These are phyloP conservation scores for Reinhardtius hippoglossoides DNA, from an alignment of 2,113 vertebrate genomes.

Conservation along the genomic window DNA sequence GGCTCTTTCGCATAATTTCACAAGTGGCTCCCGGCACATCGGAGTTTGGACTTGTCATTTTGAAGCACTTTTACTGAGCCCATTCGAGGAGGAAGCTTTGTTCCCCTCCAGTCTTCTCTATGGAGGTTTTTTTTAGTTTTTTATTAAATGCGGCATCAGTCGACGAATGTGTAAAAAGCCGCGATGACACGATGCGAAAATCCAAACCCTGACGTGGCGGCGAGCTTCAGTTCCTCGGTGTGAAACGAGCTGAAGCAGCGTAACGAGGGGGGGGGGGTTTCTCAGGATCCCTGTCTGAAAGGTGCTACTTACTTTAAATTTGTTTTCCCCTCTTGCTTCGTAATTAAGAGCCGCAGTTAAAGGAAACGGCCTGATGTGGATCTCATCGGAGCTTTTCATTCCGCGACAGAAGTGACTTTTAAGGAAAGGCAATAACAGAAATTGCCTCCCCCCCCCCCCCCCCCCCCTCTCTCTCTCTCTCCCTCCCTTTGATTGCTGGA, in stretches of 20 bases:
- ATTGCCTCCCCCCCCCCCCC: background rate
- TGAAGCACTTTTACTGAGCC: background rate
- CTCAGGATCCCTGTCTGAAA: background rate
- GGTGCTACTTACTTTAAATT: background rate
- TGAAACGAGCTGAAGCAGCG: no score
- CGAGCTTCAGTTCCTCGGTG: no score
- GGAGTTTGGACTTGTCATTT: background rate
- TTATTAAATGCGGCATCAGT: no score
- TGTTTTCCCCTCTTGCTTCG: slow-evolving; percentile 3
- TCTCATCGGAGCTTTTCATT: slow-evolving; percentile 16
- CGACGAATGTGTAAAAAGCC: no score
- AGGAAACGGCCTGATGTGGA: slow-evolving; percentile 18
- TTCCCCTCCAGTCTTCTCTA: background rate
- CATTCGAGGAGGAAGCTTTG: background rate
- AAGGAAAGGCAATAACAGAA: slow-evolving; percentile 14
- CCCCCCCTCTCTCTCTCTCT: background rate
- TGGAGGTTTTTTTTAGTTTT: background rate
- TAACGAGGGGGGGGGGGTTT: background rate
- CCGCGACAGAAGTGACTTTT: slow-evolving; percentile 18
- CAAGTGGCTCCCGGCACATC: slow-evolving; percentile 1
- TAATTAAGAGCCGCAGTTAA: slow-evolving; percentile 19
- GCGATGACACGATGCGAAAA: no score
- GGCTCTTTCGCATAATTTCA: background rate
- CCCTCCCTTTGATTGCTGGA: slow-evolving; percentile 41
- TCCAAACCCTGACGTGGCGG: no score